These are phyloP conservation scores for Sebastes hubbsi DNA, from an alignment of 2,797 vertebrate genomes.

Conservation along the genomic window DNA sequence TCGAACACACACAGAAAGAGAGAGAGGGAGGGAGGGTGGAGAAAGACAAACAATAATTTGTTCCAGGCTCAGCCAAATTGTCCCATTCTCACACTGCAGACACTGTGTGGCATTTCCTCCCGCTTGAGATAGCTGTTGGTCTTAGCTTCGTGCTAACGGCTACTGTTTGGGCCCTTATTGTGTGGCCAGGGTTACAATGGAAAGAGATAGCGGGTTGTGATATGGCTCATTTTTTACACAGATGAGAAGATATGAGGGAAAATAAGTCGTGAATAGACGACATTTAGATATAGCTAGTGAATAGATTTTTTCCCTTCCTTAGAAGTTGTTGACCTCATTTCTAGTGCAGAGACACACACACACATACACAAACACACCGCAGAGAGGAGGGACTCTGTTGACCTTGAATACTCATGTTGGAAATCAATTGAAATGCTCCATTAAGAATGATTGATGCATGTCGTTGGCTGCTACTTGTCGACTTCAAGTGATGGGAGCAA, in stretches of 20 bases:
- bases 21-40: slow-evolving; percentile 34
- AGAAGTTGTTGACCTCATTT: slow-evolving; percentile 59
- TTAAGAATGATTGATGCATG: slow-evolving; percentile 81
- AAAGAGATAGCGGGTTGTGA: slow-evolving; percentile 56
- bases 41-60: slow-evolving; percentile 50
- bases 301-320: slow-evolving; percentile 13
- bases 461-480: slow-evolving; percentile 57
- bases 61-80: slow-evolving; percentile 59
- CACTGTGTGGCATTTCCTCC: slow-evolving; percentile 57
- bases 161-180: slow-evolving; percentile 57
- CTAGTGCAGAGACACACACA: slow-evolving; percentile 21
- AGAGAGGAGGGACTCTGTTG: slow-evolving; percentile 35
- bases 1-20: slow-evolving; percentile 53
- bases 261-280: slow-evolving; percentile 30
- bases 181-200: slow-evolving; percentile 43
- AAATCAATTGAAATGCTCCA: slow-evolving; percentile 79
- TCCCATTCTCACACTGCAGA: slow-evolving; percentile 51
- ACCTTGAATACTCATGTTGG: slow-evolving; percentile 74
- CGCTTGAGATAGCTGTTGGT: slow-evolving; percentile 45
- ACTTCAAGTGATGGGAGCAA: slow-evolving; percentile 61
- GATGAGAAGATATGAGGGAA: slow-evolving; percentile 57
- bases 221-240: slow-evolving; percentile 43
- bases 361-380: slow-evolving; percentile 6
- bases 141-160: slow-evolving; percentile 53
- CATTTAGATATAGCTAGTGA: slow-evolving; percentile 33